Base-by-base conservation (phyloP, 2,797 vertebrate genomes). In the Morus bassanus region DNA sequence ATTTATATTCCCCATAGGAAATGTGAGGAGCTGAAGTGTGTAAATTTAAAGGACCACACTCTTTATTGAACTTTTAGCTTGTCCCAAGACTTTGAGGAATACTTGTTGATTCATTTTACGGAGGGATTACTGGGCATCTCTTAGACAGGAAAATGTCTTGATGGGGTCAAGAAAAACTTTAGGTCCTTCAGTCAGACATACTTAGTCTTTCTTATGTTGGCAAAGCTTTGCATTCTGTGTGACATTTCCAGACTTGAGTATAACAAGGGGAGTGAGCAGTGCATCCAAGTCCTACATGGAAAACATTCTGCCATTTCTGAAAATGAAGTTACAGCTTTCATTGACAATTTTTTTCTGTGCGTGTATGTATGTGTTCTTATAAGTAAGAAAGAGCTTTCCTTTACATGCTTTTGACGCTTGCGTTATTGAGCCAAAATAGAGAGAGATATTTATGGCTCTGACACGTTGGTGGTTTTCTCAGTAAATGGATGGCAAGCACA, bases 1-100 rank as follows among this genome's bases (percentile, higher is more conserved):
- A 89, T 96, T 92, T 93, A 31, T 91, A 56, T 93, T 92, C 51
- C 73, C 57, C 57, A 77, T 56, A 90, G 80, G 69, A 96, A 86
- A 83, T 59, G 43, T 64, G 82, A 72, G 67, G 61, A 75, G 56
- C 27, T 89, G 70, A 92, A 91, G 88, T 87, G 68, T 75, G 33
- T 76, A 54, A 77, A 85, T 91, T 91, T 92, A 72, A 91, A 80
- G 80, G 74, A 68, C 65, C 0, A 0, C 28, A 73, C 28, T 86
- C 50, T 90, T 90, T 85, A 76, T 17, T 85, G 74, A 86, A 77
- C 74, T 93, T 89, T 7, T 37, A 63, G 46, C 65, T 93, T 86
- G 28, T 91, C 85, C 76, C 83, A 70, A 60, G 56, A 43, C 39
- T 59, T 78, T 2, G 4, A 92, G 84, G 41, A 94, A 50, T 86